These are phyloP conservation scores for Drosophila testacea DNA, from an alignment of 2,888 invertebrate genomes.

Conservation along the genomic window DNA sequence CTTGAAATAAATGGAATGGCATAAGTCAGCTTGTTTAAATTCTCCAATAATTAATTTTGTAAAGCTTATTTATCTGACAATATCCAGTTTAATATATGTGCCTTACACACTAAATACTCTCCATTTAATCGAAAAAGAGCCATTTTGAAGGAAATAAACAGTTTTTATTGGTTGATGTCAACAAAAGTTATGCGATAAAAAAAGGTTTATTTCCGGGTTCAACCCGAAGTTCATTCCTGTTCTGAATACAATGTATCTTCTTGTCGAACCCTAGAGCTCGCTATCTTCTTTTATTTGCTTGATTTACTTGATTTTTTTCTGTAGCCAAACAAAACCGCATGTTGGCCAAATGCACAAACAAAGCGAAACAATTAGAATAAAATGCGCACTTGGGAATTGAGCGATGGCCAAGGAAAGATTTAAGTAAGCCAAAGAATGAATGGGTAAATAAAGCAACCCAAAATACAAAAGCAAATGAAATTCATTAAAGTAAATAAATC, in stretches of 20 bases:
- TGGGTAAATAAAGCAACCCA: slow-evolving; percentile 3
- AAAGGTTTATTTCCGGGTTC: not conserved
- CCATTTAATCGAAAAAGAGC: not conserved
- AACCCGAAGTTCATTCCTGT: not conserved
- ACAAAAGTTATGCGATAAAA: not conserved
- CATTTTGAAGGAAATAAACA: not conserved
- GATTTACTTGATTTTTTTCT: slow-evolving; percentile 25
- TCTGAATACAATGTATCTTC: not conserved
- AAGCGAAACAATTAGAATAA: slow-evolving; percentile 82
- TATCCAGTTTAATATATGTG: no score
- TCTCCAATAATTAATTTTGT: no score
- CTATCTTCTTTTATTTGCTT: slow-evolving; percentile 16
- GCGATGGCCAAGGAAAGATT: slow-evolving; percentile 36
- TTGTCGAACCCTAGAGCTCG: slow-evolving; percentile 4
- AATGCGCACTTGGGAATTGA: slow-evolving; percentile 76
- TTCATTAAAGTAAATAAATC: slow-evolving; percentile 44
- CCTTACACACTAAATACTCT: not conserved
- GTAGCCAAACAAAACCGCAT: slow-evolving; percentile 37
- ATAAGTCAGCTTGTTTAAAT: no score
- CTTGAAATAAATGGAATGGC: no score
- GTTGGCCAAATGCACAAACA: slow-evolving; percentile 66
- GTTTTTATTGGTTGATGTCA: not conserved
- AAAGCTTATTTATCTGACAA: no score
- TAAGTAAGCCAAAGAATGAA: slow-evolving; percentile 18
- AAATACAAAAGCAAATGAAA: slow-evolving; percentile 25